Evolutionary conservation across 2,888 invertebrate genomes (phyloP), one percentile per base, ranked within the genome.

Genomic region (Agonopterix alstromeriana): DNA sequence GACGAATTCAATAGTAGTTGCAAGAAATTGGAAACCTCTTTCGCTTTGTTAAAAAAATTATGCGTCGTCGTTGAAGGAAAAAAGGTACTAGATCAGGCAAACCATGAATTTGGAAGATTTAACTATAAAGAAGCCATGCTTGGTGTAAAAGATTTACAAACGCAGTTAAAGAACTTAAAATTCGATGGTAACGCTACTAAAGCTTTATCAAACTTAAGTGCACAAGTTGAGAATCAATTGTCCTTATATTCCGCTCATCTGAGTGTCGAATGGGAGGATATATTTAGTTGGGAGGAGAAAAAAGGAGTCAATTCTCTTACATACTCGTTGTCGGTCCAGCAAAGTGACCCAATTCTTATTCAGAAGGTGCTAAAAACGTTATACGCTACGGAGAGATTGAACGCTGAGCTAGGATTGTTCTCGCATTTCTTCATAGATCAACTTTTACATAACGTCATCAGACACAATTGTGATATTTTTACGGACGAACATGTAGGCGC

Each of bases 191-290:
- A 78, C 46, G 57, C 75, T 40, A 61, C 54, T 1, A 73, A 73
- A 54, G 85, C 82, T 1, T 51, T 87, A 12, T 48, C 52, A 0
- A 81, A 77, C 44, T 57, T 88, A 0, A 70, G 65, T 47, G 69
- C 72, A 8, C 81, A 84, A 51, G 71, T 78, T 36, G 83, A 87
- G 54, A 85, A 78, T 47, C 86, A 86, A 57, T 53, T 84, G 2
- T 76, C 85, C 0, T 56, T 87, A 9, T 87, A 82, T 49, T 67
- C 69, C 12, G 84, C 87, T 1, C 78, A 85, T 43, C 55, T 87
- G n/a, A 85, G 85, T 52, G 59, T 74, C 17, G 86, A 88, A 63
- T 87, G 86, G 87, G 84, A 87, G 49, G 80, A 82, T 36, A 75
- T 87, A 11, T 88, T 88, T 49, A 70, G 70, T 36, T 88, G 87